These are phyloP conservation scores for Crotalus horridus DNA, from an alignment of 2,113 vertebrate genomes.

Conservation along the genomic window DNA sequence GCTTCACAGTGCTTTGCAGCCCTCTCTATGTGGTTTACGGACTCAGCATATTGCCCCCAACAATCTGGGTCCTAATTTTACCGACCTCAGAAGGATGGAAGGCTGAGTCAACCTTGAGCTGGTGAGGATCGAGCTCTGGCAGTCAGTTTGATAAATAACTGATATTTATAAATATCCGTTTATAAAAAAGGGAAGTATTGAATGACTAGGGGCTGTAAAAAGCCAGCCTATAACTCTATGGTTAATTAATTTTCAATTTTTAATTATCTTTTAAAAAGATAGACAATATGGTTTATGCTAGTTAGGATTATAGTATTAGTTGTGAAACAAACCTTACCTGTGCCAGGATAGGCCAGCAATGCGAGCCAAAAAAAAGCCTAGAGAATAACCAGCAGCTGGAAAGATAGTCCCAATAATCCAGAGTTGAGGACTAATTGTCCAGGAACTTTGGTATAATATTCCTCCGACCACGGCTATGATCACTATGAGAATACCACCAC, in stretches of 20 bases:
- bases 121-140: no score
- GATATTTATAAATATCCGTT: not conserved
- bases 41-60: no score
- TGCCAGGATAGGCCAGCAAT: constrained; percentile 84
- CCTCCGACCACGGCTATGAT: constrained; percentile 85
- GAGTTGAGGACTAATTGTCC: constrained; percentile 81
- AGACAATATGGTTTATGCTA: not conserved
- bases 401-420: constrained; percentile 92
- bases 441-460: constrained; percentile 88
- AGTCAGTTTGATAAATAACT: no score
- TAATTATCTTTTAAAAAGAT: not conserved
- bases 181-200: not conserved
- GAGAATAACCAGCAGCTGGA: constrained; percentile 80
- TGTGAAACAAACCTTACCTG: constrained; percentile 71
- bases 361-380: constrained; percentile 85
- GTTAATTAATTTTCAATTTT: constrained; percentile 2
- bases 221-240: not conserved
- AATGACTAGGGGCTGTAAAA: not conserved
- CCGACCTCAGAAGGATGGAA: no score
- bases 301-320: not conserved
- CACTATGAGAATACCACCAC: constrained; percentile 79
- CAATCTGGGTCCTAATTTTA: no score
- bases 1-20: no score
- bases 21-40: no score
- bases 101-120: no score